Conservation (phyloP, 2,797 vertebrate species). For the Girardinus metallicus region DNA sequence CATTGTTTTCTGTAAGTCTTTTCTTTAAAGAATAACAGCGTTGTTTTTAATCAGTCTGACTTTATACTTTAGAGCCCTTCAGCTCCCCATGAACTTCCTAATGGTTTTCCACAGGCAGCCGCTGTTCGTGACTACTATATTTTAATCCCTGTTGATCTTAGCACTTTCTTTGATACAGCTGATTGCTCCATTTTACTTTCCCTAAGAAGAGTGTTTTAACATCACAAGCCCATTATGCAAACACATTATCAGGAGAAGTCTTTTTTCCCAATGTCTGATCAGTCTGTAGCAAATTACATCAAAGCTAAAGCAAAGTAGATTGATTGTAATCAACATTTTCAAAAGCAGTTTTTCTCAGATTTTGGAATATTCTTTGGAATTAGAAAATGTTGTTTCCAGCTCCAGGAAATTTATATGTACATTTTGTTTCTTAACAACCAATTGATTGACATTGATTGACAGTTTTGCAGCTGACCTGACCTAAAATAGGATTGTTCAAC, state of each 20-base stretch:
- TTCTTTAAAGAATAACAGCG: constrained; percentile 21
- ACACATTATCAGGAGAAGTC: background rate
- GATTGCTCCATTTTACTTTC: constrained; percentile 43
- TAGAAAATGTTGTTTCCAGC: background rate
- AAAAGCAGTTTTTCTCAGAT: background rate
- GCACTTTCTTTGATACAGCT: constrained; percentile 43
- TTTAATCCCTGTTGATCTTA: constrained; percentile 54
- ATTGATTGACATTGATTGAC: background rate
- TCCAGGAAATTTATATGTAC: background rate
- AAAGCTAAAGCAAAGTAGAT: background rate
- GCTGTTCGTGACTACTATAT: constrained; percentile 25
- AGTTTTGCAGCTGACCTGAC: background rate
- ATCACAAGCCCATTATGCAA: constrained; percentile 5
- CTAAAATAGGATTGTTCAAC: background rate
- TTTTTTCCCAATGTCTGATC: background rate
- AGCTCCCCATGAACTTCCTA: constrained; percentile 47
- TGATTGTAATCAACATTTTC: background rate
- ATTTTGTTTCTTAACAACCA: background rate
- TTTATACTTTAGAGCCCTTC: constrained; percentile 46
- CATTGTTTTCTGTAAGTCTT: background rate
- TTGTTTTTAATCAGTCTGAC: constrained; percentile 39
- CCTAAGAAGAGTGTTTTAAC: constrained; percentile 29
- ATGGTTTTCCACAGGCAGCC: constrained; percentile 43
- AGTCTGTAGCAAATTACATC: background rate
- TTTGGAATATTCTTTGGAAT: background rate